Evolutionary conservation across 2,113 vertebrate species (phyloP), one percentile per base, ranked within the genome.

Genomic region (Eurystomus gularis): DNA sequence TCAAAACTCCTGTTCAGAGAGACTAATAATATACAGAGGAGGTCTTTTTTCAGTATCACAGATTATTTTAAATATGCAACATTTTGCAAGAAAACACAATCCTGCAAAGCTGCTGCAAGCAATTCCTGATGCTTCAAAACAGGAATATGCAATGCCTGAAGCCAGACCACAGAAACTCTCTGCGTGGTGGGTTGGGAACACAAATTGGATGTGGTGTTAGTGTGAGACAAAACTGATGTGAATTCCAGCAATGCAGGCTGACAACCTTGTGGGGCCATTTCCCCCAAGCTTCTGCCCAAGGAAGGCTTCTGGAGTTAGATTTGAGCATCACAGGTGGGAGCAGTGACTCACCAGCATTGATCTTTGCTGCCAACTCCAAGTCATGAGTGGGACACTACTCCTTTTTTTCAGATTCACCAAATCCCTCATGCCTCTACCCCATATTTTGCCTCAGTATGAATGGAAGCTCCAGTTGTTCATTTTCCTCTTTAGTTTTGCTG

Each of bases 61-160:
- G 35, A 52, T 35, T 18, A 83, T 88, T 86, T 90, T 44, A 94
- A 88, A 72, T 7, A 20, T 23, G 49, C 11, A 70, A 19, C 13
- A 33, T 68, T 95, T 88, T 57, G 39, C 58, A 69, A 9, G 3
- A 82, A 31, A 3, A 2, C 21, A 7, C 42, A 86, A 28, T n/a
- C 66, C 65, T 87, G 75, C 52, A 94, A 40, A 96, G 79, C 48
- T 71, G 28, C 61, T 73, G 69, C 69, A 72, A 87, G 85, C 61
- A 71, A 33, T 51, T 88, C n/a, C 70, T 73, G 49, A 69, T 58
- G 49, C 49, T 54, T 52, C 65, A 88, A 12, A 62, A 28, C 28
- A 71, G 35, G 35, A 23, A 24, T n/a, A 20, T 28, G 58, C 4
- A 4, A 58, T n/a, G 21, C 70, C 79, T 33, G 21, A 52, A 90